Percentiles rank a stretch among this genome's conserved stretches.
Evolutionary conservation across 2,113 vertebrate species (phyloP).

Genomic region (Pelusios castaneus): DNA sequence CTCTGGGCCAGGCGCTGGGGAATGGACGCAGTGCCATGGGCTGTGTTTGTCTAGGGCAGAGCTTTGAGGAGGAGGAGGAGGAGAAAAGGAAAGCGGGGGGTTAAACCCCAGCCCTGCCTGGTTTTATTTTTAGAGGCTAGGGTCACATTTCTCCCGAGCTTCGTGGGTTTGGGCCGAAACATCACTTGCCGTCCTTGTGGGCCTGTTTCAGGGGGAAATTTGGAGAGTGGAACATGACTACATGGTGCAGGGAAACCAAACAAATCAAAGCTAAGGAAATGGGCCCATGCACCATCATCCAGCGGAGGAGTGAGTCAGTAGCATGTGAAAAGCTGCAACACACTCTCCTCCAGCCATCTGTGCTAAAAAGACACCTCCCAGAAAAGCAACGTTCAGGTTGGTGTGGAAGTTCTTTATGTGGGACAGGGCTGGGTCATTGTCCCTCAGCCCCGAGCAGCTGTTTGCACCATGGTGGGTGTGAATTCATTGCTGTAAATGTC

Average conservation of each 20-base stretch:
- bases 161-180: background rate
- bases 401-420: background rate
- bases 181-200: background rate
- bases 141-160: background rate
- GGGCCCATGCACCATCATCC: background rate
- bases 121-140: background rate
- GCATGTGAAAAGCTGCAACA: background rate
- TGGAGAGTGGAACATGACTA: background rate
- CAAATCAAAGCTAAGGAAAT: background rate
- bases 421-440: background rate
- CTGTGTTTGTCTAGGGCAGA: background rate
- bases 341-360: background rate
- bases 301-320: background rate
- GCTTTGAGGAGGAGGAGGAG: background rate
- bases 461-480: background rate
- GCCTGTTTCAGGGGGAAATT: background rate
- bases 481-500: background rate
- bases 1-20: conserved; percentile 1
- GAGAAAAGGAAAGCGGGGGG: background rate
- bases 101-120: background rate
- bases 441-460: background rate
- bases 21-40: conserved; percentile 39
- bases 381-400: background rate
- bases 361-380: background rate
- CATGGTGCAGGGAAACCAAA: background rate